Conservation (phyloP, 2,797 vertebrate species). For the Acanthopagrus latus region DNA sequence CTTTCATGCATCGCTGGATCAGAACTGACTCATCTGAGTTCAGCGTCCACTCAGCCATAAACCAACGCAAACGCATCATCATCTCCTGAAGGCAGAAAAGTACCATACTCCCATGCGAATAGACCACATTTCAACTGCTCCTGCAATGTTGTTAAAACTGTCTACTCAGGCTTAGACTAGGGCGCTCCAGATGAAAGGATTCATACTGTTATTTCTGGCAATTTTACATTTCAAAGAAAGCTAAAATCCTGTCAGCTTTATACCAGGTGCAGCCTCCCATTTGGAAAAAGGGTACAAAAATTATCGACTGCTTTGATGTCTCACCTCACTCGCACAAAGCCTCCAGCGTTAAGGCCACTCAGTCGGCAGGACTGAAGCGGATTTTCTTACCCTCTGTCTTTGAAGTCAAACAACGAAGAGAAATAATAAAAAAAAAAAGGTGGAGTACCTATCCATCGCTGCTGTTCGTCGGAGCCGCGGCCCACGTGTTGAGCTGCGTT, state of each 20-base stretch:
- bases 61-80: conserved; percentile 44
- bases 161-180: conserved; percentile 11
- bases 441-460: conserved; percentile 46
- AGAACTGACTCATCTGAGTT: conserved; percentile 63
- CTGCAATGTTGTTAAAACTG: not conserved
- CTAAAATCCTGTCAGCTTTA: conserved; percentile 30
- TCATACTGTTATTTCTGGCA: conserved; percentile 22
- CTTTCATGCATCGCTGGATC: conserved; percentile 52
- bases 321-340: conserved; percentile 15
- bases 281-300: conserved; percentile 21
- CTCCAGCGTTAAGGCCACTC: conserved; percentile 22
- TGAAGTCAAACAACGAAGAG: conserved; percentile 52
- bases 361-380: conserved; percentile 3
- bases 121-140: conserved; percentile 36
- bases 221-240: conserved; percentile 58
- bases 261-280: not conserved
- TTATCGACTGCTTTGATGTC: conserved; percentile 60
- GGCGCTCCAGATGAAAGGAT: conserved; percentile 44
- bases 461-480: conserved; percentile 53
- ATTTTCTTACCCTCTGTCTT: conserved; percentile 33
- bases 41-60: conserved; percentile 54
- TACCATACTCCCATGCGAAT: conserved; percentile 21
- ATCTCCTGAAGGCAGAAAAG: conserved; percentile 44
- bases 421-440: conserved; percentile 62
- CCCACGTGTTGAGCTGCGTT: conserved; percentile 75